Base-by-base conservation (phyloP, 1,140 invertebrate species). In the Reticulitermes speratus region DNA sequence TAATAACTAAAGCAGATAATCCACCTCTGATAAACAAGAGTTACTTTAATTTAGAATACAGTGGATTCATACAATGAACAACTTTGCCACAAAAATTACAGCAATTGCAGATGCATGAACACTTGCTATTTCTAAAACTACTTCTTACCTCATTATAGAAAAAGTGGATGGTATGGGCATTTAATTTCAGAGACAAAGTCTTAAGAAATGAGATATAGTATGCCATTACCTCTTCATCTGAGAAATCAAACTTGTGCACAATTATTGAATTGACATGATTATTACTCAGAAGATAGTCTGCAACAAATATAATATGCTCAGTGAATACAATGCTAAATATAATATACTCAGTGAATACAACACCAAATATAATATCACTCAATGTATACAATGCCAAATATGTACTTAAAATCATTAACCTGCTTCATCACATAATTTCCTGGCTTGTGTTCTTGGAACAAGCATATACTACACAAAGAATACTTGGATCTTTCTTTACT, bases 231-330 rank as follows among this genome's bases (percentile, higher is more conserved):
- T 99, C 99, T 92, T 99, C 99, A 92, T 99, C 98, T 25, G 97
- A 98, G 90, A 99, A 99, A 91, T 99, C 99, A 94, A 99, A 99
- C 92, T 99, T 99, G 92, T 99, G 98, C 69, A 98, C 97, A 90
- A 99, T 99, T 89, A 99, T 99, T 59, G 97, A 98, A 92, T 99
- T 99, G 32, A 99, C 98, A 93, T 99, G 98, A 92, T 99, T 99
- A 92, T 99, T 99, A 89, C 98, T 99, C 30, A 99, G 92, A 86
- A 99, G 92, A 92, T 99, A 99, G 96, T 99, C 98, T 99, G 93
- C 87, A 96, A 96, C 86, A 87, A 69, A 87, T 84, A 81, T 81
- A 86, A 75, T 84, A 87, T n/a, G 30, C 16, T 7, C 81, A 82
- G 3, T 81, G 25, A 8, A 14, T 23, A 82, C 16, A 48, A 48